These are phyloP conservation scores for Lucinisca nassula DNA, from an alignment of 2,888 invertebrate genomes.

Conservation along the genomic window DNA sequence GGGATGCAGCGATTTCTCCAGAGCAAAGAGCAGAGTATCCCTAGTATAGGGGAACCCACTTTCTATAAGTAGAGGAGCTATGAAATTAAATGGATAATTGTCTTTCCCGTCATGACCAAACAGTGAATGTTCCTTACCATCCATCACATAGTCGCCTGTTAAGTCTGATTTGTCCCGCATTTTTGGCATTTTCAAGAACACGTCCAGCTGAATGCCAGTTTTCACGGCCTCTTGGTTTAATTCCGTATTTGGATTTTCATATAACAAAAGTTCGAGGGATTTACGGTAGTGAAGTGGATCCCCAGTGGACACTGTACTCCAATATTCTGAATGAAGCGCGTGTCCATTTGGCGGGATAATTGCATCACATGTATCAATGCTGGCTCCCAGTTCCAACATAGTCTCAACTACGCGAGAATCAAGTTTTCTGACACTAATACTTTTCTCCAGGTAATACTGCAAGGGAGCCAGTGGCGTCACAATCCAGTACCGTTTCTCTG, in stretches of 20 bases:
- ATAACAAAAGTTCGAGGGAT: neutral
- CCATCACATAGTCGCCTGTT: neutral
- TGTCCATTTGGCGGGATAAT: neutral
- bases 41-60: neutral
- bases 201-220: neutral
- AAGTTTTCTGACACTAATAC: neutral
- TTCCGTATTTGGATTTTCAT: neutral
- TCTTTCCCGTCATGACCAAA: neutral
- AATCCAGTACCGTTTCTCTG: neutral
- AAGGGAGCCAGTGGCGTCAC: neutral
- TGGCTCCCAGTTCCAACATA: neutral
- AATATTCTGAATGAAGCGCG: neutral
- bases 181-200: conserved; percentile 1
- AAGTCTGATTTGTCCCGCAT: neutral
- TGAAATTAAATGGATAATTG: neutral
- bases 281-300: neutral
- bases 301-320: neutral
- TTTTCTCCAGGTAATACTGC: neutral
- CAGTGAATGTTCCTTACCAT: neutral
- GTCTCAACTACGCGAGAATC: neutral
- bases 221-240: neutral
- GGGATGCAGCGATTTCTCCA: neutral
- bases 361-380: neutral
- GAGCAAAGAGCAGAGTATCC: neutral
- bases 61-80: neutral